Evolutionary conservation across 2,113 vertebrate genomes (phyloP).

Genomic region (Dipodomys ordii): DNA sequence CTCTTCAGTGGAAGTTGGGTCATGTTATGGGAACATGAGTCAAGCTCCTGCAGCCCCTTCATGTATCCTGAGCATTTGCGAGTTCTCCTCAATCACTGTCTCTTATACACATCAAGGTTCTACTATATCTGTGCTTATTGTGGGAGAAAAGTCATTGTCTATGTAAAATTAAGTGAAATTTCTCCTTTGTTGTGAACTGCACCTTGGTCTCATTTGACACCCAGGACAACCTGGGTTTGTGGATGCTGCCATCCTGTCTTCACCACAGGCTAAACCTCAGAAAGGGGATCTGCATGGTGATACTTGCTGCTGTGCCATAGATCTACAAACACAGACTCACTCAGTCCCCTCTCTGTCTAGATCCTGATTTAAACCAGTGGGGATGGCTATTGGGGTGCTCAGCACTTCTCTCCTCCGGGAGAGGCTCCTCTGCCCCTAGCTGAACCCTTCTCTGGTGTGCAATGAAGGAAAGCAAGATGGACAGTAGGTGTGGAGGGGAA

Average conservation of each 20-base stretch:
- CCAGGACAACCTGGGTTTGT: no score
- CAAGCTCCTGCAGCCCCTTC: no score
- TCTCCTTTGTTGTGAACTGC: background rate
- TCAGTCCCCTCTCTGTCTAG: background rate
- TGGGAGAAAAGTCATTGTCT: background rate
- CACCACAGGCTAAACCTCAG: background rate
- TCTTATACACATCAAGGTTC: no score
- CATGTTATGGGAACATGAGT: no score
- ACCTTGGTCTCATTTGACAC: background rate
- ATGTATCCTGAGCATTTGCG: no score
- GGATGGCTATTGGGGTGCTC: rapidly evolving
- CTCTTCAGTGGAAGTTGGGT: no score
- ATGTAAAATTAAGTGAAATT: background rate
- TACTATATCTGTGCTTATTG: background rate
- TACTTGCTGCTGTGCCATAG: rapidly evolving
- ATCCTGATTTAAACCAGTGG: background rate
- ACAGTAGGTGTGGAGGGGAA: background rate
- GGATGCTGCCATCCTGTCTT: rapidly evolving
- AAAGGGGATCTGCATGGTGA: background rate
- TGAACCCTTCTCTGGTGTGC: background rate
- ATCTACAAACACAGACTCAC: no score
- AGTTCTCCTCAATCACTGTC: no score
- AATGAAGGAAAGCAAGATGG: no score
- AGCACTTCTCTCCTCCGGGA: background rate
- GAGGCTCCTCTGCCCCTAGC: background rate